phyloP scores from a whole-genome alignment of 92 coral and sea anemone genomes.

The Zoanthus solanderi region DNA sequence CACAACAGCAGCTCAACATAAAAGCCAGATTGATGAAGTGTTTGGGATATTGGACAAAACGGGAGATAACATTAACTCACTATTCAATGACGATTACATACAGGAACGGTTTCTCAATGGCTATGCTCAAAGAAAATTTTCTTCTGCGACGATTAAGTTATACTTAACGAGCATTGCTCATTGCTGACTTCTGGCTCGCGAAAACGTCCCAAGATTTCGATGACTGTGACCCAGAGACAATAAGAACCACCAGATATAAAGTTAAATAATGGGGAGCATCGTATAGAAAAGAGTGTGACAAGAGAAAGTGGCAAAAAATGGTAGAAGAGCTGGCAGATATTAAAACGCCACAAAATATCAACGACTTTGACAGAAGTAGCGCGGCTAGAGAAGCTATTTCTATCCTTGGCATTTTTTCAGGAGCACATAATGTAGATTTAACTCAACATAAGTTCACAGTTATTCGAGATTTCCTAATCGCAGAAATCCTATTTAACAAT shows the following conservation, averaged over 20 bases:
- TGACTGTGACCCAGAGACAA: not conserved
- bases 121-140: too few species aligned
- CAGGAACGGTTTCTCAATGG: too few species aligned
- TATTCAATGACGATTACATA: too few species aligned
- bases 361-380: not conserved
- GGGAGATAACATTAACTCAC: too few species aligned
- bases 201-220: not conserved
- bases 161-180: not conserved
- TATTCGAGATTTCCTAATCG: not conserved
- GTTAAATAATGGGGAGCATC: not conserved
- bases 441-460: not conserved
- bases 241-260: not conserved
- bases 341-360: not conserved
- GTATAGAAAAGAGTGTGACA: not conserved
- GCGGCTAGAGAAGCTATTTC: not conserved
- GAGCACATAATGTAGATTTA: not conserved
- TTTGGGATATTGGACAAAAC: not conserved
- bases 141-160: too few species aligned
- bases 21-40: conserved; percentile 9
- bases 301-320: not conserved
- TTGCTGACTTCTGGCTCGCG: not conserved
- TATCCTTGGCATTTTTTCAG: not conserved
- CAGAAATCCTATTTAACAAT: not conserved
- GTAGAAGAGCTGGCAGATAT: not conserved
- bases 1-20: conserved; percentile 12